Evolutionary conservation across 2,888 invertebrate species (phyloP).

Genomic region (Uropetala carovei): DNA sequence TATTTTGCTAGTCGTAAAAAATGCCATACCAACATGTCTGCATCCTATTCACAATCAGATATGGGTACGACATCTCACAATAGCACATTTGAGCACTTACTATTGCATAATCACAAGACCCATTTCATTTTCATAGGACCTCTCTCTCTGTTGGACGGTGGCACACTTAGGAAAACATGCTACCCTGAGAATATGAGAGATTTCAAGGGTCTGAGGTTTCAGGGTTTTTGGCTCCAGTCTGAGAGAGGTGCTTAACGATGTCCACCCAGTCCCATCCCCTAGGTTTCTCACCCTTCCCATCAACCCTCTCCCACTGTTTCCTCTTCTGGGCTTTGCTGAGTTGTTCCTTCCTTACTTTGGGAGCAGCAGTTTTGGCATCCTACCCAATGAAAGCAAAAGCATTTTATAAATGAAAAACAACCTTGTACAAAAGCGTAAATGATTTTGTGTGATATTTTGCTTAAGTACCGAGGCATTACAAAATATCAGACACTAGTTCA

Average conservation of each 20-base stretch:
- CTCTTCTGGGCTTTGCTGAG: slow-evolving; percentile 95
- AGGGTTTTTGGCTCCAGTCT: slow-evolving; percentile 79
- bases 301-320: slow-evolving; percentile 90
- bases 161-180: background rate
- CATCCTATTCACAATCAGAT: background rate
- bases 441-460: too few species aligned
- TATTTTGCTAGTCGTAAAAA: background rate
- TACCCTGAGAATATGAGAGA: slow-evolving; percentile 4
- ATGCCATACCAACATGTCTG: background rate
- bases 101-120: slow-evolving; percentile 22
- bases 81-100: slow-evolving; percentile 17
- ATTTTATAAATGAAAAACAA: background rate
- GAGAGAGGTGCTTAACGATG: slow-evolving; percentile 95
- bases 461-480: too few species aligned
- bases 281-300: slow-evolving; percentile 88
- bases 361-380: slow-evolving; percentile 71
- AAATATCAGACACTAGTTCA: too few species aligned
- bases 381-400: slow-evolving; percentile 69
- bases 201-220: slow-evolving; percentile 34
- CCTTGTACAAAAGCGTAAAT: too few species aligned
- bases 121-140: slow-evolving; percentile 9
- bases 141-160: background rate
- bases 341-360: slow-evolving; percentile 86
- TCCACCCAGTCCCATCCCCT: slow-evolving; percentile 98
- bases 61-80: background rate